Evolutionary conservation across 2,888 invertebrate species (phyloP).

Genomic region (Pediacus dermestoides): DNA sequence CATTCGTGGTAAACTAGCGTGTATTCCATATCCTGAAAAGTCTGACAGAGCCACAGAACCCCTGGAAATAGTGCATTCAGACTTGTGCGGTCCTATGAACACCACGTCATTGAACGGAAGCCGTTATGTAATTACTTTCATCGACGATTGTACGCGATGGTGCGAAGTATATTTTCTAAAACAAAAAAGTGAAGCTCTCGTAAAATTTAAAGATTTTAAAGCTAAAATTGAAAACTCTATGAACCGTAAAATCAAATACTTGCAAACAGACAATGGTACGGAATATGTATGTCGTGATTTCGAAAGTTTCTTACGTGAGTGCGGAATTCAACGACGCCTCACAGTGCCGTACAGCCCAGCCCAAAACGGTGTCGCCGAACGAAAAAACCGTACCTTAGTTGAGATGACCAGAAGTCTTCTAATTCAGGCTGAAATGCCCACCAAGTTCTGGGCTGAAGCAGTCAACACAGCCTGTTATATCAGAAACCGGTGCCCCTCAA

Average conservation of each 20-base stretch:
- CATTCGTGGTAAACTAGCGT: no score
- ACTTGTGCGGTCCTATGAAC: slow-evolving; percentile 32
- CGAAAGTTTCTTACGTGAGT: slow-evolving; percentile 20
- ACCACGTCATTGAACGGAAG: slow-evolving; percentile 20
- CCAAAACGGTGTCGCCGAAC: slow-evolving; percentile 32
- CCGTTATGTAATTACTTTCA: slow-evolving; percentile 33
- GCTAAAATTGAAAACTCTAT: slow-evolving; percentile 33
- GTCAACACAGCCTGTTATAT: slow-evolving; percentile 7
- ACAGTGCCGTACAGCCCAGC: slow-evolving; percentile 22
- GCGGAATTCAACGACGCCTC: slow-evolving; percentile 34
- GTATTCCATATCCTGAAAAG: no score
- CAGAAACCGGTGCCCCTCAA: slow-evolving; percentile 1
- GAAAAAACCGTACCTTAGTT: slow-evolving; percentile 26
- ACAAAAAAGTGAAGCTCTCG: slow-evolving; percentile 30
- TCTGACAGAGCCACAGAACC: no score
- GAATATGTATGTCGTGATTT: slow-evolving; percentile 18
- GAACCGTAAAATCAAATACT: slow-evolving; percentile 28
- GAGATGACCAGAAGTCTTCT: slow-evolving; percentile 24
- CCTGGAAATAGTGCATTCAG: slow-evolving; percentile 15
- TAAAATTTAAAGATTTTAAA: slow-evolving; percentile 31
- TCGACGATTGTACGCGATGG: slow-evolving; percentile 34
- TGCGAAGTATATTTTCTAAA: slow-evolving; percentile 29
- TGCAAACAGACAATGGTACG: slow-evolving; percentile 30
- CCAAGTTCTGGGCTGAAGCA: slow-evolving; percentile 14
- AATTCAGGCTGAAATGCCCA: slow-evolving; percentile 16